These are phyloP conservation scores for Brachyhypopomus gauderio DNA, from an alignment of 2,113 vertebrate genomes.

Conservation along the genomic window DNA sequence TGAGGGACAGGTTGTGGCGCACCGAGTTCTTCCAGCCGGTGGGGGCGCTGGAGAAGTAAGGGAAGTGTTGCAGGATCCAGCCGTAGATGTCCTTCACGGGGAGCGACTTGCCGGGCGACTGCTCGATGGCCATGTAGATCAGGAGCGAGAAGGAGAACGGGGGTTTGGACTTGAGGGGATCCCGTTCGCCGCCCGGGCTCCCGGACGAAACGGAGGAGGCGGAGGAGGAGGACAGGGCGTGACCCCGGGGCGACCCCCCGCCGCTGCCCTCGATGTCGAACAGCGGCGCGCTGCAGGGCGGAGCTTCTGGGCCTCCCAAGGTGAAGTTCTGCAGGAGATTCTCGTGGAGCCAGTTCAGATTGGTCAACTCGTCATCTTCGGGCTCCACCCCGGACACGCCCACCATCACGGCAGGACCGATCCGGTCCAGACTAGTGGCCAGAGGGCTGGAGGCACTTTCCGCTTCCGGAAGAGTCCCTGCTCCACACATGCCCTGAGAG, in stretches of 20 bases:
- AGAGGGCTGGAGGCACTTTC: constrained; percentile 86
- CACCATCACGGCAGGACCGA: constrained; percentile 64
- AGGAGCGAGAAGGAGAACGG: constrained; percentile 98
- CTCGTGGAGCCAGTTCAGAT: constrained; percentile 99
- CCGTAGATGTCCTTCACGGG: constrained; percentile 98
- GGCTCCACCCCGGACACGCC: constrained; percentile 39
- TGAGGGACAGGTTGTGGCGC: constrained; percentile 96
- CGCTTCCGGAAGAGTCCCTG: constrained; percentile 87
- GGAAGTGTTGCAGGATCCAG: constrained; percentile 98
- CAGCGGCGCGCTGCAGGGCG: constrained; percentile 84
- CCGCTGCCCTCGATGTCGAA: constrained; percentile 91
- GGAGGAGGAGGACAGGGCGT: constrained; percentile 69
- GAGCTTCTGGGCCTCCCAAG: constrained; percentile 86
- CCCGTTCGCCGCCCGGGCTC: constrained; percentile 80
- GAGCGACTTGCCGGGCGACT: constrained; percentile 94
- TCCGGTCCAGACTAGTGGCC: constrained; percentile 85
- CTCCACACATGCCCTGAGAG: constrained; percentile 85
- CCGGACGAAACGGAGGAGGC: constrained; percentile 77
- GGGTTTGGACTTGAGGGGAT: constrained; percentile 91
- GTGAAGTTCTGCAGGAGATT: constrained; percentile 97
- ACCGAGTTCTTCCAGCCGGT: constrained; percentile 99
- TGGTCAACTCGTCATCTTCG: constrained; percentile 94
- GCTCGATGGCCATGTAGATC: constrained; percentile 99
- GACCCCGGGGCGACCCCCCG: constrained; percentile 73
- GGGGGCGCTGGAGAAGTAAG: constrained; percentile 94